A percentile compares a stretch with the other conserved stretches of the same genome.
These are phyloP conservation scores for Xenopus laevis DNA, from an alignment of 2,113 vertebrate species.

Conservation along the genomic window DNA sequence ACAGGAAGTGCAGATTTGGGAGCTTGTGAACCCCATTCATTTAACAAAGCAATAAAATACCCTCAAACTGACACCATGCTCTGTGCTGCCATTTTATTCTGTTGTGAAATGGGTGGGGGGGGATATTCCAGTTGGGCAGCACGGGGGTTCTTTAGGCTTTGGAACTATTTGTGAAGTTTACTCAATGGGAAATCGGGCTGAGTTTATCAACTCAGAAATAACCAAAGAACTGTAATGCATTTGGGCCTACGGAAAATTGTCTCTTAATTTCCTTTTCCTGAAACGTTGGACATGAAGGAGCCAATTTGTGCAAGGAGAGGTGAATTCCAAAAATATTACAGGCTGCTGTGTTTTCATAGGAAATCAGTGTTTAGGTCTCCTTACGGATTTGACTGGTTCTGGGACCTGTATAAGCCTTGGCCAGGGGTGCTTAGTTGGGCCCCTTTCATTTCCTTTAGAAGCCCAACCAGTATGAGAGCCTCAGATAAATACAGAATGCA, in stretches of 20 bases:
- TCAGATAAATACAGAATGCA: no score
- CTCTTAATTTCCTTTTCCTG: conserved; percentile 57
- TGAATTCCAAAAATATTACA: conserved; percentile 8
- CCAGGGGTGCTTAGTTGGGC: no score
- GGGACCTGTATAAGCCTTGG: no score
- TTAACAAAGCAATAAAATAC: conserved; percentile 53
- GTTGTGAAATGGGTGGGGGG: conserved; percentile 41
- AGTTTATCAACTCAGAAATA: conserved; percentile 6
- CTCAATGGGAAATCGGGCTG: no score
- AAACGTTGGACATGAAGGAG: conserved; percentile 51
- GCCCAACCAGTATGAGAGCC: no score
- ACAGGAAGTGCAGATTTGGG: conserved; percentile 80
- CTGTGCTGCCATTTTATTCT: conserved; percentile 41
- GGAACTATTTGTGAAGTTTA: neutral
- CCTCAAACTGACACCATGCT: conserved; percentile 46
- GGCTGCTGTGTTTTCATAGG: no score
- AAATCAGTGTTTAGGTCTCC: no score
- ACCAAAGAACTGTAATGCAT: conserved; percentile 12
- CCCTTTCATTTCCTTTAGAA: no score
- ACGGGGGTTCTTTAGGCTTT: no score
- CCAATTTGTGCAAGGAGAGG: conserved; percentile 27
- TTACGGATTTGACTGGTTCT: no score
- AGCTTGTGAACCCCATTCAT: conserved; percentile 51
- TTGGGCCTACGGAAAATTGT: conserved; percentile 15
- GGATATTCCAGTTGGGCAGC: neutral